Conservation (phyloP, 1,140 invertebrate genomes). For the Monochamus saltuarius region DNA sequence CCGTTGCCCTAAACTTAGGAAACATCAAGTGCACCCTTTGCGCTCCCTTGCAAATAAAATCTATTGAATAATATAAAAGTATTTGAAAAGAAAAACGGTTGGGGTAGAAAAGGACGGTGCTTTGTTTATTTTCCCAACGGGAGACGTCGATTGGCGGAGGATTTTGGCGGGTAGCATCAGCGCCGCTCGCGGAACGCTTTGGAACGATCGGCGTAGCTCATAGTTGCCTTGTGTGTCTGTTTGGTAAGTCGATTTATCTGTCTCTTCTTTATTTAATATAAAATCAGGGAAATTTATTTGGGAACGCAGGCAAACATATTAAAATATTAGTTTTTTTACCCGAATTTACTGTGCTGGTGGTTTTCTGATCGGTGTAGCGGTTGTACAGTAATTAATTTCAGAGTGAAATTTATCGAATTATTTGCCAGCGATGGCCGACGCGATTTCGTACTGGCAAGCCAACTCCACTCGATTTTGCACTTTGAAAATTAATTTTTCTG, state of each 20-base stretch:
- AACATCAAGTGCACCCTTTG: too few relatives aligned
- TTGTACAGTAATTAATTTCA: constrained; percentile 42
- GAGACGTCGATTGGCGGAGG: not conserved
- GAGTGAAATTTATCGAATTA: constrained; percentile 17
- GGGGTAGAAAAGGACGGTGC: constrained; percentile 21
- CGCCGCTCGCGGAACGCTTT: constrained; percentile 18
- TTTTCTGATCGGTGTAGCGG: constrained; percentile 2
- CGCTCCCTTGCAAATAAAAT: not conserved
- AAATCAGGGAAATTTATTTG: constrained; percentile 19
- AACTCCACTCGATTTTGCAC: constrained; percentile 14
- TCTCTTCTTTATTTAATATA: constrained; percentile 19
- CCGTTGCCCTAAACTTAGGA: too few relatives aligned
- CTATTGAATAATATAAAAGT: constrained; percentile 2
- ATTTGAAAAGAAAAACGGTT: constrained; percentile 22
- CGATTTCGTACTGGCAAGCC: constrained; percentile 23
- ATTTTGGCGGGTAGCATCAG: constrained; percentile 17
- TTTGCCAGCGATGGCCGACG: constrained; percentile 16
- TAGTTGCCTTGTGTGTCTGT: constrained; percentile 14
- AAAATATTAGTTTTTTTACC: constrained; percentile 21
- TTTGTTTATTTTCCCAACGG: constrained; percentile 11
- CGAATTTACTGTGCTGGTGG: constrained; percentile 21
- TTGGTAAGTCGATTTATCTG: constrained; percentile 23
- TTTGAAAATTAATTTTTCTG: constrained; percentile 34
- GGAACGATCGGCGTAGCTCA: constrained; percentile 18
- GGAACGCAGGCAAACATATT: constrained; percentile 4